Conservation (phyloP, 2,797 vertebrate genomes). For the Ctenopoma kingsleyae region DNA sequence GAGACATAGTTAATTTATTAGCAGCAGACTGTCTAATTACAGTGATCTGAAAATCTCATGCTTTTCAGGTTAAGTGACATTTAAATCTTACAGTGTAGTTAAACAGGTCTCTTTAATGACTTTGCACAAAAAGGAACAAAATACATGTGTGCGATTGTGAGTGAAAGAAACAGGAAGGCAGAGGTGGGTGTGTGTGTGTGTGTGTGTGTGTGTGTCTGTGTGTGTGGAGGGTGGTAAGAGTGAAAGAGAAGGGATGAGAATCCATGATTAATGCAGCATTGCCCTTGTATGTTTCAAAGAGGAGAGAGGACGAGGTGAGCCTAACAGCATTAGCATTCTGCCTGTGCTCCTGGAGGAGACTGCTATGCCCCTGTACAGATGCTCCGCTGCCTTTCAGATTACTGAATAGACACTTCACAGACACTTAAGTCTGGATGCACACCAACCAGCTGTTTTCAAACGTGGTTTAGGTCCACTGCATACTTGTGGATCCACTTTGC, state of each 20-base stretch:
- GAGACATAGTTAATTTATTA: conserved; percentile 37
- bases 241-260: conserved; percentile 63
- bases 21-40: conserved; percentile 25
- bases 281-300: conserved; percentile 84
- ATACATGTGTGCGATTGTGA: not conserved
- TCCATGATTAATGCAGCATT: conserved; percentile 84
- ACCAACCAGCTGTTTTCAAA: conserved; percentile 59
- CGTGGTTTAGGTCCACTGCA: conserved; percentile 22
- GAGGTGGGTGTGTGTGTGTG: conserved; percentile 30
- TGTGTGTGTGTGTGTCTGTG: conserved; percentile 36
- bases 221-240: conserved; percentile 51
- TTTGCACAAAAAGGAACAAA: conserved; percentile 13
- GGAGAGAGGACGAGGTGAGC: conserved; percentile 73
- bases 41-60: conserved; percentile 30
- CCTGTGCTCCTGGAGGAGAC: conserved; percentile 65
- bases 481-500: conserved; percentile 11
- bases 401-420: conserved; percentile 68
- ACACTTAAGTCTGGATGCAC: conserved; percentile 54
- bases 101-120: conserved; percentile 42
- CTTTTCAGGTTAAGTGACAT: conserved; percentile 42
- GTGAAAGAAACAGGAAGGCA: conserved; percentile 19
- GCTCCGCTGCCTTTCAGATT: conserved; percentile 66
- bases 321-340: conserved; percentile 83
- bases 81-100: conserved; percentile 35
- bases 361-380: conserved; percentile 69